Conservation (phyloP, 2,113 vertebrate species). For the Spea bombifrons region DNA sequence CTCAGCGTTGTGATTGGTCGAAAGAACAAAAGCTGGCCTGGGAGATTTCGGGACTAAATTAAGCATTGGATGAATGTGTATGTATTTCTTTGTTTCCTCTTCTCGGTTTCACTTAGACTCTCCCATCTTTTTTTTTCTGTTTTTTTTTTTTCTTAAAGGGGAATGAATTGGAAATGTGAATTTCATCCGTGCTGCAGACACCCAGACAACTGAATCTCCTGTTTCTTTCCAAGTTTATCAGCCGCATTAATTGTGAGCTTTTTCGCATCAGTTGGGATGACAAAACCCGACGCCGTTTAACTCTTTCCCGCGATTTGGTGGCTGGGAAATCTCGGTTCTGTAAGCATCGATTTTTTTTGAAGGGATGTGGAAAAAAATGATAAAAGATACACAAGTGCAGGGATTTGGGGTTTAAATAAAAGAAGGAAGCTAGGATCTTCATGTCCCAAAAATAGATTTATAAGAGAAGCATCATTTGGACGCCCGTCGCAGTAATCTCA, state of each 20-base stretch:
- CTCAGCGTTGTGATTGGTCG: conserved; percentile 24
- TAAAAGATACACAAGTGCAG: no score
- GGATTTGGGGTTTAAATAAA: no score
- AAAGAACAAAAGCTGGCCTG: conserved; percentile 17
- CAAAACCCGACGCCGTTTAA: background rate
- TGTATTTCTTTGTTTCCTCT: background rate
- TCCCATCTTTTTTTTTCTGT: background rate
- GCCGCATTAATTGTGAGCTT: background rate
- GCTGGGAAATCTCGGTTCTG: no score
- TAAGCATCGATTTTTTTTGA: no score
- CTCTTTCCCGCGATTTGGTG: background rate
- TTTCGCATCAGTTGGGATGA: background rate
- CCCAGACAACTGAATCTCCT: background rate
- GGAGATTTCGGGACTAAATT: conserved; percentile 24
- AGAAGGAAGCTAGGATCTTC: no score
- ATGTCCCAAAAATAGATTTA: no score
- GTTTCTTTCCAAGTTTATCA: conserved; percentile 3
- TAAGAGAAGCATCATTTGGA: no score
- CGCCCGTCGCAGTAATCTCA: no score
- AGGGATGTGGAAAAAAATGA: no score
- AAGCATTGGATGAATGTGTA: conserved; percentile 20
- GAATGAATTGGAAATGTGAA: conserved; percentile 1
- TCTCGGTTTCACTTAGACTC: background rate
- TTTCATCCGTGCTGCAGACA: background rate
- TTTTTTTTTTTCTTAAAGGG: conserved; percentile 16